Evolutionary conservation across 2,888 invertebrate species (phyloP).

Genomic region (Cryptocephalus moraei): DNA sequence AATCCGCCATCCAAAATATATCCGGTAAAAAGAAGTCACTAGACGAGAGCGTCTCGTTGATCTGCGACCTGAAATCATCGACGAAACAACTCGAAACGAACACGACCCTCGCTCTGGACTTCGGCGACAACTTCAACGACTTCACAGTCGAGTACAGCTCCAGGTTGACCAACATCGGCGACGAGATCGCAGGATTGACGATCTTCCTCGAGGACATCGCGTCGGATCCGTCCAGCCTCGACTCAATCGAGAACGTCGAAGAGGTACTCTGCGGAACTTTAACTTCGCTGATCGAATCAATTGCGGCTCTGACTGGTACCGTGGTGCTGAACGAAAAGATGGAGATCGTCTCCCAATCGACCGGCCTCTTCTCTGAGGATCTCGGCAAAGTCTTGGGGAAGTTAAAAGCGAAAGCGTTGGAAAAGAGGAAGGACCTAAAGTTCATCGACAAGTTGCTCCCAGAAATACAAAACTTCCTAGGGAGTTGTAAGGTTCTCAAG

Average conservation of each 20-base stretch:
- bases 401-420: constrained; percentile 7
- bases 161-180: constrained; percentile 14
- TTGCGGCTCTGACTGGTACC: constrained; percentile 4
- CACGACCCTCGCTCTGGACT: constrained; percentile 13
- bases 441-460: constrained; percentile 6
- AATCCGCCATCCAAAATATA: neutral
- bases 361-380: constrained; percentile 11
- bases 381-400: constrained; percentile 8
- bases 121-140: constrained; percentile 18
- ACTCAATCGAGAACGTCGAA: constrained; percentile 8
- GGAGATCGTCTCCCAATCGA: constrained; percentile 20
- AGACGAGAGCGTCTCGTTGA: constrained; percentile 7
- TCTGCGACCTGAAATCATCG: constrained; percentile 9
- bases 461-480: neutral
- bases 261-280: constrained; percentile 10
- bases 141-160: constrained; percentile 16
- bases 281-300: constrained; percentile 6
- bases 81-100: constrained; percentile 15
- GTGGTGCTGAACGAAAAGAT: constrained; percentile 24
- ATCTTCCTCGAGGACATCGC: constrained; percentile 16
- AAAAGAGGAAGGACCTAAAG: constrained; percentile 15
- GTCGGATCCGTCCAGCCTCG: constrained; percentile 8
- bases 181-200: constrained; percentile 12
- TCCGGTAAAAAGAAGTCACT: constrained; percentile 5
- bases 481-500: constrained; percentile 1